phyloP scores from a whole-genome alignment of 2,113 vertebrate species.

The Anguilla japonica region DNA sequence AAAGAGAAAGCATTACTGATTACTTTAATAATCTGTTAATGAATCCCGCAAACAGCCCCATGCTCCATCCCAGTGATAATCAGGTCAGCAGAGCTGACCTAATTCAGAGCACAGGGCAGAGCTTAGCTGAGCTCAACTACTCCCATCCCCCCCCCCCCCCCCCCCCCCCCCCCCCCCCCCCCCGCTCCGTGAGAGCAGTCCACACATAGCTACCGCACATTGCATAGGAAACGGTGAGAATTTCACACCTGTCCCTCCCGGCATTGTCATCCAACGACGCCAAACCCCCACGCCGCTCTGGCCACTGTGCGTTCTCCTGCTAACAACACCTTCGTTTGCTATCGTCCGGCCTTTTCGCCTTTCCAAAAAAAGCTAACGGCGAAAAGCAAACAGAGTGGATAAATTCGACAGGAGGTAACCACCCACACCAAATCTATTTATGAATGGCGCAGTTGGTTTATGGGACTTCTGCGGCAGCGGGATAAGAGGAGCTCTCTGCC shows the following conservation, averaged over 20 bases:
- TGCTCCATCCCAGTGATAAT: background rate
- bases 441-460: background rate
- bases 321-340: background rate
- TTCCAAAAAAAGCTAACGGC: background rate
- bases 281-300: background rate
- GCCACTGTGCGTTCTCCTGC: background rate
- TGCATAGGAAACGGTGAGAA: background rate
- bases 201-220: background rate
- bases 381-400: background rate
- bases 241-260: background rate
- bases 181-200: background rate
- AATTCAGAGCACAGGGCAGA: background rate
- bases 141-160: background rate
- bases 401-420: background rate
- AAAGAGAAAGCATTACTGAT: background rate
- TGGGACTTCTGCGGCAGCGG: background rate
- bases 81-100: background rate
- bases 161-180: background rate
- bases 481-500: background rate
- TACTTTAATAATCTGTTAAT: constrained; percentile 11
- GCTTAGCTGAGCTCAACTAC: background rate
- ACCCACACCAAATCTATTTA: background rate
- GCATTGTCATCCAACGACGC: background rate
- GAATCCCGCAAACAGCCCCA: background rate
- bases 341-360: background rate